Evolutionary conservation across 2,797 vertebrate species (phyloP), one percentile per base, ranked within the genome.

Genomic region (Mus caroli): DNA sequence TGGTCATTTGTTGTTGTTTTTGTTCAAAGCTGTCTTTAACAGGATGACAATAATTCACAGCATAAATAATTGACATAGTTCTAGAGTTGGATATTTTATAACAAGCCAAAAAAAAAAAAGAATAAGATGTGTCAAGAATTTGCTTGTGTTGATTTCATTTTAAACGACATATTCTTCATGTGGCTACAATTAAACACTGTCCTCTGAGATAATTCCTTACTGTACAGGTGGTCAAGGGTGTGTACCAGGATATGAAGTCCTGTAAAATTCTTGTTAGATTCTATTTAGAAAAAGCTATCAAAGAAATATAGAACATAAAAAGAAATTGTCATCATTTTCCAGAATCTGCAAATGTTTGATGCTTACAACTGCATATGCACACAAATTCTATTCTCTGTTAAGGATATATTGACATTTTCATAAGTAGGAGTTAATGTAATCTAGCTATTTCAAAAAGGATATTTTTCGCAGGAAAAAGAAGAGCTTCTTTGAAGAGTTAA

Each of bases 41-140:
- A 79, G 52, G 54, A 92, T 79, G 88, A 95, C 92, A 88, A 97
- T 71, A 95, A 96, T 86, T 92, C 84, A 90, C 24, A 86, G n/a
- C 80, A 88, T 86, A 95, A 96, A 96, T 93, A 92, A 95, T 89
- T 67, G 79, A 34, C 17, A 17, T 4, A 19, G 40, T 73, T 64
- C 76, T 60, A 31, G 13, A 91, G 54, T 58, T 67, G 54, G 64
- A 91, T 88, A 92, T 93, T 90, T 77, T 92, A 93, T 15, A 93
- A 13, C 73, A 88, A 91, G 58, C 17, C 58, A 87, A 88, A 78
- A 50, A 17, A 58, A 84, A 88, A 75, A 34, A 50, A 28, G 62
- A 95, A 80, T 64, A 62, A 79, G 58, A 91, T 52, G n/a, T 73
- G 37, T n/a, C 19, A 40, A 60, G 75, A 95, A 86, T 2, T 24